Evolutionary conservation across 2,113 vertebrate genomes (phyloP), one percentile per base, ranked within the genome.

Genomic region (Elachura formosa): DNA sequence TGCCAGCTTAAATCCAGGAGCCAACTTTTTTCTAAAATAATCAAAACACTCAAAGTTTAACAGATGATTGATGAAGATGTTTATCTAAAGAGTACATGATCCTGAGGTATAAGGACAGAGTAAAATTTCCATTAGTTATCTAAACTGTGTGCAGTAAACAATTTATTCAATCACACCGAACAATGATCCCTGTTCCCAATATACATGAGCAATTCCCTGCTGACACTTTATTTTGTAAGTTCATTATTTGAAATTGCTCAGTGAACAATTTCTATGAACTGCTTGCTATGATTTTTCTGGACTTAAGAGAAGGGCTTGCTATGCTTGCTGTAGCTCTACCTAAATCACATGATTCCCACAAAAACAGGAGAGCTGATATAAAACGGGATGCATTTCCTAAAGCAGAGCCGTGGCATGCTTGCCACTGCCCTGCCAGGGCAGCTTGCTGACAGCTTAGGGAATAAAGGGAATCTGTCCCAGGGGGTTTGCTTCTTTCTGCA

Each of bases 221-320:
- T 90, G 94, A 84, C 87, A 63, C 29, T 81, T 69, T 90, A 46
- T 88, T 90, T 88, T 74, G 48, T 40, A n/a, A 40, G 40, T 71
- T 90, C 72, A 38, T 90, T 90, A 84, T 90, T 80, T 88, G 46
- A 77, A 90, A 89, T 72, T 61, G 83, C 61, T 75, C 73, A 26
- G 68, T 24, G 72, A 89, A 59, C 20, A 12, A 73, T 82, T 84
- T 76, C 77, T 49, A 2, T 84, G 26, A 75, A 54, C 33, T 45
- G 89, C 64, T 81, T 9, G 2, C 56, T 45, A 73, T 18, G 67
- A 7, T 4, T 77, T 87, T 78, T 64, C 87, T 68, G 40, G 51
- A 36, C 72, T 63, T 71, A 38, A 55, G 38, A 56, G 77, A 49
- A 75, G 22, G 21, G 6, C 33, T 40, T 56, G 54, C 74, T 82